Evolutionary conservation across 2,797 vertebrate species (phyloP).

Genomic region (Takifugu rubripes): DNA sequence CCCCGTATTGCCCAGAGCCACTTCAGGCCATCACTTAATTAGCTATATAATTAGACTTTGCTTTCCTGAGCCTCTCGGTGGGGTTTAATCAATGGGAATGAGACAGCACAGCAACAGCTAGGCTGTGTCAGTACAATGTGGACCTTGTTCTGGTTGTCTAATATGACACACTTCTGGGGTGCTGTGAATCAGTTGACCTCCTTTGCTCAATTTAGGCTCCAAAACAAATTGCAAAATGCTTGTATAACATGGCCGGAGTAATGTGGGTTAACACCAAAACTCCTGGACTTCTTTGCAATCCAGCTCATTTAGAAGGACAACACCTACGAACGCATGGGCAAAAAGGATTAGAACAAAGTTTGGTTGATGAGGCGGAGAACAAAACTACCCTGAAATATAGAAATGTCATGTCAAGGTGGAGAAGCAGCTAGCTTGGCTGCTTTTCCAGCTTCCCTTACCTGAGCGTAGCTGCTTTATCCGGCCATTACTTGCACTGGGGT

Average conservation of each 20-base stretch:
- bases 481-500: constrained; percentile 89
- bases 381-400: constrained; percentile 4
- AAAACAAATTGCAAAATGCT: not conserved
- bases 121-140: constrained; percentile 45
- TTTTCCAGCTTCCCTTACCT: constrained; percentile 75
- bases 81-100: constrained; percentile 72
- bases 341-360: not conserved
- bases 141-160: constrained; percentile 47
- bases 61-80: constrained; percentile 67
- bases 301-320: not conserved
- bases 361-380: no score
- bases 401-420: not conserved
- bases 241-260: not conserved
- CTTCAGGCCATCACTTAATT: constrained; percentile 68
- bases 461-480: constrained; percentile 96
- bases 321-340: no score
- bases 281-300: no score
- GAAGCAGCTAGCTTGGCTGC: not conserved
- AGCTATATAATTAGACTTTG: constrained; percentile 78
- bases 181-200: constrained; percentile 35
- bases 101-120: constrained; percentile 60
- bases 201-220: constrained; percentile 20
- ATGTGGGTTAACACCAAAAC: not conserved
- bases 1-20: constrained; percentile 59
- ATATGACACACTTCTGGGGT: constrained; percentile 41